Base-by-base conservation (phyloP, 2,888 invertebrate species). In the Notodonta ziczac region DNA sequence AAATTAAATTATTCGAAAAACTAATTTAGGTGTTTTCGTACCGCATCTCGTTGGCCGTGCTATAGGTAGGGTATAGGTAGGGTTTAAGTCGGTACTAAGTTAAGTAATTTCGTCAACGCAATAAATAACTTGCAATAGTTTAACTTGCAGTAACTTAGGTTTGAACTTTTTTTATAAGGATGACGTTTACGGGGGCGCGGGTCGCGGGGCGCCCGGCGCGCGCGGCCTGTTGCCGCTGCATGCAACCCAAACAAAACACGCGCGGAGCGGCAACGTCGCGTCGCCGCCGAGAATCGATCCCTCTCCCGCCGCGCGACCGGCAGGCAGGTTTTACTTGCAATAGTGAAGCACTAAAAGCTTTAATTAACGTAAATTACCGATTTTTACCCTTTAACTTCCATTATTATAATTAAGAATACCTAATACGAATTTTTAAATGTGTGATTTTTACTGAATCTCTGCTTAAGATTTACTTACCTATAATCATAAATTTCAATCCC, bases 241-340 rank as follows among this genome's bases (percentile, higher is more conserved):
- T 80, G 74, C 87, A 87, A 91, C 90, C 91, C 90, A 93, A 91
- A 92, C 91, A 91, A 90, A 86, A 86, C 84, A 83, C 78, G 84
- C 79, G 83, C 87, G 82, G 85, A 84, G 81, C 84, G 92, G 89
- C 92, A 91, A 91, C 92, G 81, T 71, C 88, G 91, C 91, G 70
- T 73, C 74, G 62, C 63, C 74, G 76, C 76, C 74, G 73, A 76
- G 83, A 83, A 88, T 89, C 90, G 89, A 89, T 89, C 83, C 84
- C 81, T 73, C 81, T 76, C 82, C 74, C 75, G 76, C 71, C 77
- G 73, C 72, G 76, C 74, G 69, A 66, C 81, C 72, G 79, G 79
- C 81, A 81, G 78, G 79, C 81, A 81, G 81, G 82, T 84, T 84
- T 81, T 77, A 77, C 87, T 80, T 72, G 81, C 84, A 81, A 83